Percentiles rank a stretch among this genome's conserved stretches.
Evolutionary conservation across 1,140 invertebrate species (phyloP).

Genomic region (Brachionus calyciflorus): DNA sequence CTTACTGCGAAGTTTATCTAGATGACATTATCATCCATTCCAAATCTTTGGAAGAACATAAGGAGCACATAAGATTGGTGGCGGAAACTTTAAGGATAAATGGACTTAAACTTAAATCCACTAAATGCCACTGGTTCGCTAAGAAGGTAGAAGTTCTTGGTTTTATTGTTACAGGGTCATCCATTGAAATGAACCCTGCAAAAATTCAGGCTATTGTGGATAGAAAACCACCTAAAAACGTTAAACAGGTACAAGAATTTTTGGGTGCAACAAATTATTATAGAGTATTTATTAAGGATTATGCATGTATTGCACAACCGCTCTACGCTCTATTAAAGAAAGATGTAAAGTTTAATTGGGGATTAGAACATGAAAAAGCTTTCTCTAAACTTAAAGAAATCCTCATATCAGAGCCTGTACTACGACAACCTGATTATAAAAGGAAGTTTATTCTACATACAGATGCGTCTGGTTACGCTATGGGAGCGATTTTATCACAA

Average conservation of each 20-base stretch:
- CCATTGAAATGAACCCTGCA: not conserved
- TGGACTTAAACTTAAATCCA: too few relatives aligned
- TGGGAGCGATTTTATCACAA: conserved; percentile 22
- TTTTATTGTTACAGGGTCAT: too few relatives aligned
- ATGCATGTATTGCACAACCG: conserved; percentile 50
- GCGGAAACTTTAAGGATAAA: too few relatives aligned
- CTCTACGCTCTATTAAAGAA: conserved; percentile 48
- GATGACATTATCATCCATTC: too few relatives aligned
- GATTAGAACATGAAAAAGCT: not conserved
- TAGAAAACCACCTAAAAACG: too few relatives aligned
- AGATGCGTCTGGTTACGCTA: not conserved
- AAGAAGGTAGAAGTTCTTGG: too few relatives aligned
- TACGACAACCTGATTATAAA: conserved; percentile 13
- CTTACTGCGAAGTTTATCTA: too few relatives aligned
- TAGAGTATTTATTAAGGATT: conserved; percentile 51
- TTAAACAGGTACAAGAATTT: too few relatives aligned
- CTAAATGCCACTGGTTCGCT: too few relatives aligned
- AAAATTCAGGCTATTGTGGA: not conserved
- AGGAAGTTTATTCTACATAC: conserved; percentile 21
- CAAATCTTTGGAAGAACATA: not conserved
- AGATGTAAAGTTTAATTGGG: conserved; percentile 51
- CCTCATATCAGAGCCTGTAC: not conserved
- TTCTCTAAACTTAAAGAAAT: not conserved
- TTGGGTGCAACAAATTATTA: too few relatives aligned
- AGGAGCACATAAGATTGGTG: too few relatives aligned